Percentiles rank a stretch among this genome's conserved stretches.
These are phyloP conservation scores for Epiblema foenella DNA, from an alignment of 2,888 invertebrate genomes.

Conservation along the genomic window DNA sequence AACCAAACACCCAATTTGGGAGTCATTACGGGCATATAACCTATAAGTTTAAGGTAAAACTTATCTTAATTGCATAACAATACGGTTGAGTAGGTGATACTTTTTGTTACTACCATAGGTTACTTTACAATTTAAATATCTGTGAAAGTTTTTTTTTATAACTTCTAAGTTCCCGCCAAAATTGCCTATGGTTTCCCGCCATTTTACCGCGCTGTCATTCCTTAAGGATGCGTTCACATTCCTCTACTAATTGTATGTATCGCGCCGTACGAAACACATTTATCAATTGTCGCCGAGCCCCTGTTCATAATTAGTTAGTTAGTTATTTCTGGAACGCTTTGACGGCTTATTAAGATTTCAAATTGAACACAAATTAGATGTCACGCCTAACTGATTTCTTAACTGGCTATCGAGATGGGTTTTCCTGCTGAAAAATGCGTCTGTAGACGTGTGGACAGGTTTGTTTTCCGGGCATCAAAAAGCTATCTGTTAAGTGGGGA, in stretches of 20 bases:
- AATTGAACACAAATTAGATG: constrained; percentile 83
- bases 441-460: constrained; percentile 70
- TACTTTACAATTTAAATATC: neutral
- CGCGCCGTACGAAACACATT: constrained; percentile 76
- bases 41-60: constrained; percentile 56
- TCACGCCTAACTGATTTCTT: constrained; percentile 79
- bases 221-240: constrained; percentile 59
- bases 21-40: constrained; percentile 71
- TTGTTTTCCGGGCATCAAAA: constrained; percentile 81
- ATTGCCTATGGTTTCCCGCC: constrained; percentile 54
- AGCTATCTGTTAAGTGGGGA: constrained; percentile 65
- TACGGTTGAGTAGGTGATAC: neutral
- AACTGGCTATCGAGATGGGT: constrained; percentile 47
- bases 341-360: constrained; percentile 84
- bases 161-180: constrained; percentile 65
- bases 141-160: constrained; percentile 9
- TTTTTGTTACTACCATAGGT: neutral
- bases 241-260: constrained; percentile 81
- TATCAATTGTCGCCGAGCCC: constrained; percentile 80
- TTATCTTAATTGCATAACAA: constrained; percentile 6
- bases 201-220: constrained; percentile 58
- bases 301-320: constrained; percentile 76
- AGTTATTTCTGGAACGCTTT: constrained; percentile 80
- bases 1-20: constrained; percentile 77
- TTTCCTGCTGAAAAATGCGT: constrained; percentile 65